These are phyloP conservation scores for Anaspis maculata DNA, from an alignment of 2,888 invertebrate species.

Conservation along the genomic window DNA sequence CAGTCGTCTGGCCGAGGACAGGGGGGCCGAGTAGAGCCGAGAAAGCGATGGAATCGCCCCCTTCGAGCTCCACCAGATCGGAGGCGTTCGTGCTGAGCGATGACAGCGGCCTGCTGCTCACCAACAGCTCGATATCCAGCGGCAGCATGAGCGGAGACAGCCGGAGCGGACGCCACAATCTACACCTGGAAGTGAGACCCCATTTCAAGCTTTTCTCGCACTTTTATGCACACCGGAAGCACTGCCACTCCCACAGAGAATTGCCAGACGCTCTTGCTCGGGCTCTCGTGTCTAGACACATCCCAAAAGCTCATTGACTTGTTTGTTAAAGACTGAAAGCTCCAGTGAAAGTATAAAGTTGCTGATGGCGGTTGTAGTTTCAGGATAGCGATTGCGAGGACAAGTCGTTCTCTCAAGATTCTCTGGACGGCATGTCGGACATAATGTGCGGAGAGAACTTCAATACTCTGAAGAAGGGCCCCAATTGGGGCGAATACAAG, in stretches of 20 bases:
- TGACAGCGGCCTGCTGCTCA: constrained; percentile 65
- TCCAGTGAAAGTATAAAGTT: no score
- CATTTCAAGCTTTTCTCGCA: constrained; percentile 1
- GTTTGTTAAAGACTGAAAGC: no score
- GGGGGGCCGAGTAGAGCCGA: no score
- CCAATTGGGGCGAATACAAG: constrained; percentile 48
- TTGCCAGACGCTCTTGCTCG: no score
- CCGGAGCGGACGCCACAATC: constrained; percentile 57
- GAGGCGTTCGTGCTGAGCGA: constrained; percentile 66
- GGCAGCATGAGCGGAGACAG: constrained; percentile 64
- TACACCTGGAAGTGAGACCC: constrained; percentile 57
- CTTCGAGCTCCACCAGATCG: constrained; percentile 65
- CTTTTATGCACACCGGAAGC: no score
- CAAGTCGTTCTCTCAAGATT: constrained; percentile 66
- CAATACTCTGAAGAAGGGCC: constrained; percentile 74
- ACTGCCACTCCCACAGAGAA: no score
- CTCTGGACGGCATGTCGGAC: constrained; percentile 65
- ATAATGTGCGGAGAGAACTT: constrained; percentile 74
- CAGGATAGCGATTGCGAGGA: constrained; percentile 78
- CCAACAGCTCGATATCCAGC: constrained; percentile 67
- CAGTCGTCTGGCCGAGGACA: no score
- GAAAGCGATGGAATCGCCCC: constrained; percentile 79
- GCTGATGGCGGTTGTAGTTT: constrained; percentile 47
- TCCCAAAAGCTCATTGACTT: neutral
- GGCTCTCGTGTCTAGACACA: no score